Base-by-base conservation (phyloP, 2,888 invertebrate species). In the Empis stercorea region DNA sequence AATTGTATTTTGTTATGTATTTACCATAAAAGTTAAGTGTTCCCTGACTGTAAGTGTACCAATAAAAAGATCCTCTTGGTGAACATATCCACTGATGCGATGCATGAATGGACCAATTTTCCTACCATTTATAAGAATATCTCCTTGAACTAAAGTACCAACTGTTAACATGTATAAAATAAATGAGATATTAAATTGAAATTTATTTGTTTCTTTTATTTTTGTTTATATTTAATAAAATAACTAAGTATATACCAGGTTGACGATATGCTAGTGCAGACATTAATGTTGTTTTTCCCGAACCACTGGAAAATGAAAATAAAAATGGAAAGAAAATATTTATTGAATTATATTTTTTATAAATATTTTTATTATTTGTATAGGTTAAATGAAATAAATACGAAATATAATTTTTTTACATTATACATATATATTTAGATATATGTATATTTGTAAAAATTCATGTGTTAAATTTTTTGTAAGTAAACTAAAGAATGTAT, bases 241-340 rank as follows among this genome's bases (percentile, higher is more conserved):
- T n/a, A n/a, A n/a, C n/a, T n/a, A 14, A 15, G 23, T 27, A 27
- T 27, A 9, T 71, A 87, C 87, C 77, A 62, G 81, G 75, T 58
- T 76, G 80, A 61, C 89, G 75, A 63, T 82, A 78, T 13, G 88
- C 89, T 50, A 94, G 68, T 16, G 87, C 83, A 45, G 84, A 78
- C 85, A 93, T 85, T 43, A 93, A 68, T 0, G 92, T 89, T 50
- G 87, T 89, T 71, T 93, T 93, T 1, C 93, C 93, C 13, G 89
- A 85, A 13, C 93, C 93, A 67, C 69, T 67, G 55, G 47, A 52
- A 58, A n/a, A n/a, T n/a, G n/a, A n/a, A n/a, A n/a, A n/a, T n/a
- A n/a, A 16, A 46, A 15, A 36, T 37, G 20, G 23, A 16, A 32
- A 23, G 15, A 32, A 30, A 16, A n/a, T 7, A 27, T n/a, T n/a